A percentile compares a stretch with the other conserved stretches of the same genome.
Evolutionary conservation across 2,888 invertebrate genomes (phyloP).

Genomic region (Dione vanillae): DNA sequence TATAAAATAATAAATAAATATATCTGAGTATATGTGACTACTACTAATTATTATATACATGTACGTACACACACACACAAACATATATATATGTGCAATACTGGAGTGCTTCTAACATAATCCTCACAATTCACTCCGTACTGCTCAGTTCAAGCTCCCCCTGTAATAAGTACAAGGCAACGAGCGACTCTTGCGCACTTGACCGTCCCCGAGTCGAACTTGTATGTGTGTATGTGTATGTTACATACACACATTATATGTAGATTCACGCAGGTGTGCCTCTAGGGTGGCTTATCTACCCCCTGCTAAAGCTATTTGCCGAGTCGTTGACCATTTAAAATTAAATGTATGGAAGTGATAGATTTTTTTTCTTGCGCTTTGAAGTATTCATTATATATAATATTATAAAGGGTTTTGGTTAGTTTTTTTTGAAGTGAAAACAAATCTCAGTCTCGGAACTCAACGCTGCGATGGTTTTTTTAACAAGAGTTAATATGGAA

Average conservation of each 20-base stretch:
- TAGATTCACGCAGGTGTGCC: constrained; percentile 50
- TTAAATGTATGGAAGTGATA: constrained; percentile 2
- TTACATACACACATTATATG: constrained; percentile 23
- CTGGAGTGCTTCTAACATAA: not conserved
- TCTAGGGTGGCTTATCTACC: constrained; percentile 44
- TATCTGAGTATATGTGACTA: too few species aligned
- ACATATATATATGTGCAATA: too few species aligned
- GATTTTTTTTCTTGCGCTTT: constrained; percentile 8
- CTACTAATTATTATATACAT: too few species aligned
- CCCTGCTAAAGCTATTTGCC: constrained; percentile 45
- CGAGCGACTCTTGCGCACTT: constrained; percentile 36
- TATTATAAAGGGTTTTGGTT: not conserved
- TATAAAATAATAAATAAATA: too few species aligned
- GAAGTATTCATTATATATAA: not conserved
- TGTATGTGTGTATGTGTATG: not conserved
- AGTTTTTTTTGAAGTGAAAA: too few species aligned
- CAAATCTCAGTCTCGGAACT: too few species aligned
- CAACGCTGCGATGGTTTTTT: too few species aligned
- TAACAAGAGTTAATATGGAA: too few species aligned
- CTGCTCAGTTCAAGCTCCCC: not conserved
- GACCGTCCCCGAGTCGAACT: constrained; percentile 38
- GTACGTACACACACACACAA: too few species aligned
- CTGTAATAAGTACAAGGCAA: not conserved
- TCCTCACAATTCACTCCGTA: too few species aligned
- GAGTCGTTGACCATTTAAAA: constrained; percentile 46